Percentiles rank a stretch among this genome's conserved stretches.
Evolutionary conservation across 1,140 invertebrate species (phyloP).

Genomic region (Brachionus asplanchnoidis): DNA sequence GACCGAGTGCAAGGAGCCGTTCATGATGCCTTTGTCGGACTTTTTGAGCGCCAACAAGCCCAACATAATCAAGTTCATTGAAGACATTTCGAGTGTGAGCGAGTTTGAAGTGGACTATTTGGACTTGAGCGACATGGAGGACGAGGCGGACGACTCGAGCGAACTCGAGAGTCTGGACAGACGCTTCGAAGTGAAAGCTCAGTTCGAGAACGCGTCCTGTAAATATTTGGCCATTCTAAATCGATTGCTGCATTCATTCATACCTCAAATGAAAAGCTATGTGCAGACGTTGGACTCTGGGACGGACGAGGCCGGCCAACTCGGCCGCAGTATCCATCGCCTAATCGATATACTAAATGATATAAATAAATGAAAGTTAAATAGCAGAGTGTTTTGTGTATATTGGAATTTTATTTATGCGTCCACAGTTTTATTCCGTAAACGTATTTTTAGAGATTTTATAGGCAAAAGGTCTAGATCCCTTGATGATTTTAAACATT

Average conservation of each 20-base stretch:
- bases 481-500: neutral
- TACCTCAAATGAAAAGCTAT: slow-evolving; percentile 31
- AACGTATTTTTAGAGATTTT: slow-evolving; percentile 6
- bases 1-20: slow-evolving; percentile 40
- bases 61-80: slow-evolving; percentile 38
- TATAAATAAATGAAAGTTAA: neutral
- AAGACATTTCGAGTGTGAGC: neutral
- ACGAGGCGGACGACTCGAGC: neutral
- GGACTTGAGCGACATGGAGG: neutral
- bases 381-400: neutral
- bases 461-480: slow-evolving; percentile 4
- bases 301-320: neutral
- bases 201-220: slow-evolving; percentile 33
- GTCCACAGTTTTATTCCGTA: slow-evolving; percentile 8
- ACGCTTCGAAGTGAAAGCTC: neutral
- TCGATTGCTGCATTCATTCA: neutral
- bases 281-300: neutral
- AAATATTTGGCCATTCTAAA: slow-evolving; percentile 34
- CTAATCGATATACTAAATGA: neutral
- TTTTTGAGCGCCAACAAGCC: slow-evolving; percentile 32
- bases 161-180: neutral
- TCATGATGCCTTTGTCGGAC: slow-evolving; percentile 28
- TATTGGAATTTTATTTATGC: neutral
- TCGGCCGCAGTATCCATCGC: neutral
- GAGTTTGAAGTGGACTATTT: neutral